Evolutionary conservation across 2,888 invertebrate genomes (phyloP), one percentile per base, ranked within the genome.

Genomic region (Drepanosiphum platanoidis): DNA sequence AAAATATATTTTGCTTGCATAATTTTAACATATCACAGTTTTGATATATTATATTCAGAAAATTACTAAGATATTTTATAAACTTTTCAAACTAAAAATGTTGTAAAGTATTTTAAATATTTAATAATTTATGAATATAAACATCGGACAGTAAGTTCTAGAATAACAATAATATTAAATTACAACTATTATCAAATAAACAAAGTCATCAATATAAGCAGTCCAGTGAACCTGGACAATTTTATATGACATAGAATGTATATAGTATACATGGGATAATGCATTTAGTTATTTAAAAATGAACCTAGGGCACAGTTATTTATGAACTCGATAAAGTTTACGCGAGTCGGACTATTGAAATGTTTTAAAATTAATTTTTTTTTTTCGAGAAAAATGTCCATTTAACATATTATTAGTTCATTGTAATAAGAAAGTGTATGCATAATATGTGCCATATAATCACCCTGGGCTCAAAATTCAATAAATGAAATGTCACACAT

Each of bases 231-330:
- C 52, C 15, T 4, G 18, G 4, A 72, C 8, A 1, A n/a, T 61
- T 52, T 1, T 30, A 39, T 32, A 42, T 8, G 30, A 13, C n/a
- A 11, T 32, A 7, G 34, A n/a, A n/a, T n/a, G n/a, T n/a, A n/a
- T n/a, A 5, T 71, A 30, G 52, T 80, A 80, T 80, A 70, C 70
- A 64, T 52, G 27, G 13, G 11, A n/a, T 61, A 42, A 70, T 52
- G 27, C n/a, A n/a, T 71, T 30, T 11, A 71, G 1, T 2, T 18
- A 58, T 72, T 61, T 82, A 42, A 72, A 72, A 36, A 61, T 61
- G 42, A 27, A 82, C 72, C 61, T 61, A 61, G 71, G 15, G 27
- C n/a, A 39, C 15, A 30, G 22, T 71, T 13, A 27, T 81, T 0
- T 32, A 32, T n/a, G 15, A 32, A 39, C 32, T 39, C 61, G 36